These are phyloP conservation scores for Ctenopoma kingsleyae DNA, from an alignment of 2,797 vertebrate genomes.

Conservation along the genomic window DNA sequence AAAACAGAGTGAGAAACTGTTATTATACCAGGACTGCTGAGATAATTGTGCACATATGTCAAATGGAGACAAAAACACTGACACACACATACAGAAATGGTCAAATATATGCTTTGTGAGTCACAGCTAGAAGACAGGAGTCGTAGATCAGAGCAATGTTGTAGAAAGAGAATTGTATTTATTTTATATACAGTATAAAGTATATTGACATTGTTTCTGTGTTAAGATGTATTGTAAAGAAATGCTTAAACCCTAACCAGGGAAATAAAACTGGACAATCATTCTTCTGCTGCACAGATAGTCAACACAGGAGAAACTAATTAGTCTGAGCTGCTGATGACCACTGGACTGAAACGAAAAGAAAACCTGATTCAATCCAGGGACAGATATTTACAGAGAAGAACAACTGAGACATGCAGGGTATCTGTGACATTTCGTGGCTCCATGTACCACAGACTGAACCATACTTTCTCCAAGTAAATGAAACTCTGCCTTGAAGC, in stretches of 20 bases:
- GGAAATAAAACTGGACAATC: constrained; percentile 74
- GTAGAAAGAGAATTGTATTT: constrained; percentile 86
- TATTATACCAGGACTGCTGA: constrained; percentile 74
- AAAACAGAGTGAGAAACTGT: constrained; percentile 59
- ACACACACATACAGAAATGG: constrained; percentile 37
- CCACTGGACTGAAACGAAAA: constrained; percentile 53
- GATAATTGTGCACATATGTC: constrained; percentile 43
- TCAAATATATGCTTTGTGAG: constrained; percentile 58
- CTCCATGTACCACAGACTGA: constrained; percentile 49
- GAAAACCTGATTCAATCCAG: constrained; percentile 43
- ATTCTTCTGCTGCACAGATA: constrained; percentile 44
- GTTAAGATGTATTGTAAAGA: constrained; percentile 76
- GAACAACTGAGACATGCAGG: constrained; percentile 50
- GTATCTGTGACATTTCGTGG: constrained; percentile 55
- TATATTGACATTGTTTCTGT: constrained; percentile 82
- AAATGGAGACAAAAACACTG: constrained; percentile 37
- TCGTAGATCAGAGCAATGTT: constrained; percentile 54
- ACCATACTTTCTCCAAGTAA: constrained; percentile 50
- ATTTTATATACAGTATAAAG: constrained; percentile 85
- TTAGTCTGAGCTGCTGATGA: constrained; percentile 40
- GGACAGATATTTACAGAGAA: constrained; percentile 42
- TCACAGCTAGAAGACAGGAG: constrained; percentile 44
- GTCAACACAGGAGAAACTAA: constrained; percentile 43
- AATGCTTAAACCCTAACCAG: constrained; percentile 63
- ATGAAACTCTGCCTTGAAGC: constrained; percentile 61